A percentile compares a stretch with the other conserved stretches of the same genome.
These are phyloP conservation scores for Agrilus mali DNA, from an alignment of 2,888 invertebrate genomes.

Conservation along the genomic window DNA sequence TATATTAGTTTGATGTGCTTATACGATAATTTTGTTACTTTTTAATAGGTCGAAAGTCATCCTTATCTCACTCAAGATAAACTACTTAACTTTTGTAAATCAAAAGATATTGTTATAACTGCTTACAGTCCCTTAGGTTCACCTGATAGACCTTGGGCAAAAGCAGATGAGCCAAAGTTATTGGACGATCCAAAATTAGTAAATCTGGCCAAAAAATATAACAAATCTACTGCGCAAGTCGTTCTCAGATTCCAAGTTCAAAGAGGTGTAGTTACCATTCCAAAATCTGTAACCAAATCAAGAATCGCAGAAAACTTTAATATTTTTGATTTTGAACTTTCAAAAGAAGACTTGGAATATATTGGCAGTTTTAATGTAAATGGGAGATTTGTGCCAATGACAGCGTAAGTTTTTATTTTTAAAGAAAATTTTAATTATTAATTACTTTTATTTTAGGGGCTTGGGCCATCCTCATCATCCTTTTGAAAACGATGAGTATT, in stretches of 20 bases:
- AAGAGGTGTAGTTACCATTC: constrained; percentile 60
- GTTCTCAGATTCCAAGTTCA: constrained; percentile 53
- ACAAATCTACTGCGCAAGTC: constrained; percentile 57
- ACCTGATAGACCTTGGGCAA: constrained; percentile 73
- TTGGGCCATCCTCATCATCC: constrained; percentile 14
- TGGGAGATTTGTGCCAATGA: constrained; percentile 49
- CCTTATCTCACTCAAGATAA: constrained; percentile 63
- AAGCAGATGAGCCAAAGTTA: constrained; percentile 56
- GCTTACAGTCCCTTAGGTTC: constrained; percentile 83
- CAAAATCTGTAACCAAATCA: constrained; percentile 64
- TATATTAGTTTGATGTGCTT: too few species aligned
- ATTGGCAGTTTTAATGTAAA: constrained; percentile 57
- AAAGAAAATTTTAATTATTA: background rate
- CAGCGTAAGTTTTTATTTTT: constrained; percentile 5
- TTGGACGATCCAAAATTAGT: constrained; percentile 60
- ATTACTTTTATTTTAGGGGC: constrained; percentile 6
- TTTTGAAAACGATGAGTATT: constrained; percentile 16
- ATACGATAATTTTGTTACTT: too few species aligned
- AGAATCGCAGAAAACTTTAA: constrained; percentile 53
- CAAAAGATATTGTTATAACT: constrained; percentile 53
- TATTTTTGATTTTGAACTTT: constrained; percentile 58
- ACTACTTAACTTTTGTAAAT: constrained; percentile 55
- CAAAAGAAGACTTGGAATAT: constrained; percentile 45
- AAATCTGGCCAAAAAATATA: constrained; percentile 46
- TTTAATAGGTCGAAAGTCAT: constrained; percentile 62